Evolutionary conservation across 2,113 vertebrate genomes (phyloP).

Genomic region (Corythornis vintsioides): DNA sequence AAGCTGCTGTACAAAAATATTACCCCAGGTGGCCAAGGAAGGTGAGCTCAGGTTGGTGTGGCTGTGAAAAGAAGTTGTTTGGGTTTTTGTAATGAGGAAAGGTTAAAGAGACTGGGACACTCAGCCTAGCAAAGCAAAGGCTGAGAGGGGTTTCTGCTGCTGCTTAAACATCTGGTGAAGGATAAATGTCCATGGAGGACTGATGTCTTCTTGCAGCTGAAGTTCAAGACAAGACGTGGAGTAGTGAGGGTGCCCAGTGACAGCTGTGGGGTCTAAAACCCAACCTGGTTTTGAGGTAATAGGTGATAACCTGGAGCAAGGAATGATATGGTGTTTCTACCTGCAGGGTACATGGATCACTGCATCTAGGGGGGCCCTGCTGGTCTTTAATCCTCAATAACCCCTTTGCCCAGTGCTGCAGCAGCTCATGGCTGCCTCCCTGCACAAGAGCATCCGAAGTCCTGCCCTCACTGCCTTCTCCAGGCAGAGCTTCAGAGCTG

Average conservation of each 20-base stretch:
- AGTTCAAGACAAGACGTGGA: accelerated
- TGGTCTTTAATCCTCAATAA: background rate
- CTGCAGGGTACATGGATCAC: background rate
- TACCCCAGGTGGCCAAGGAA: background rate
- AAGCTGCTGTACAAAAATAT: background rate
- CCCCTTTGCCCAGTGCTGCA: background rate
- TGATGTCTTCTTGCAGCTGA: background rate
- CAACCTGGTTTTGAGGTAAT: background rate
- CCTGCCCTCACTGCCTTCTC: background rate
- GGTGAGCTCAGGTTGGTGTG: background rate
- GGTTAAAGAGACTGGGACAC: background rate
- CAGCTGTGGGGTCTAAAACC: background rate
- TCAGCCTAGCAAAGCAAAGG: background rate
- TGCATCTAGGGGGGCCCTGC: background rate
- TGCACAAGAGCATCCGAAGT: accelerated
- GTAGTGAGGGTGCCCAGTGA: background rate
- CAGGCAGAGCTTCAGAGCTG: background rate
- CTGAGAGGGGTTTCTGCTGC: background rate
- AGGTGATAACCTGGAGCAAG: background rate
- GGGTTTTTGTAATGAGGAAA: background rate
- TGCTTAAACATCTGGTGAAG: background rate
- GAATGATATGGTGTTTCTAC: background rate
- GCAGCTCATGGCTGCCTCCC: background rate
- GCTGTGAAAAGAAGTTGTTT: background rate
- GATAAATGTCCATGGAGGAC: background rate